Evolutionary conservation across 2,113 vertebrate genomes (phyloP).

Genomic region (Sander vitreus): DNA sequence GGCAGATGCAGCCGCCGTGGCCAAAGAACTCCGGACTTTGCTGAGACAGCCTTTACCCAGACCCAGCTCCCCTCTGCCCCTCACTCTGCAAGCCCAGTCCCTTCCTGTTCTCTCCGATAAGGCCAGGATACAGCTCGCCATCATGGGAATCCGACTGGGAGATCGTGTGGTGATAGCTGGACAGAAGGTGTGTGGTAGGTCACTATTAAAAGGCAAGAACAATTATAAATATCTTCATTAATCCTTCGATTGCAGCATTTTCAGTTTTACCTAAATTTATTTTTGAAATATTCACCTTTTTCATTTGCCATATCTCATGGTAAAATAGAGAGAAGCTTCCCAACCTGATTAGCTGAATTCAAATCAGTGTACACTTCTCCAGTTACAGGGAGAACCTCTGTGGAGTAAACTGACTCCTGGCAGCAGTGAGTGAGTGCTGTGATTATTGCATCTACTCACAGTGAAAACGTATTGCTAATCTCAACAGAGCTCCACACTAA

Average conservation of each 20-base stretch:
- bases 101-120: conserved; percentile 80
- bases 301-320: background rate
- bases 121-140: conserved; percentile 84
- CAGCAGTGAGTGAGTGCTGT: background rate
- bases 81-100: conserved; percentile 79
- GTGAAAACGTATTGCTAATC: background rate
- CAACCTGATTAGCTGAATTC: conserved; percentile 15
- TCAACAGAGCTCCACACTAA: background rate
- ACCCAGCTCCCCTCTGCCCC: conserved; percentile 80
- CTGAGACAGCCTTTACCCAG: conserved; percentile 88
- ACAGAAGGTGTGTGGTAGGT: conserved; percentile 90
- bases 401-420: background rate
- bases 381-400: background rate
- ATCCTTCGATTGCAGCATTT: background rate
- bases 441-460: background rate
- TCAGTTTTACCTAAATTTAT: background rate
- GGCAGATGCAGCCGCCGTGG: conserved; percentile 92
- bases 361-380: background rate
- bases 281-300: background rate
- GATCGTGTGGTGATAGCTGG: conserved; percentile 96
- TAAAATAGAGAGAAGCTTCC: conserved; percentile 10
- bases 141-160: conserved; percentile 90
- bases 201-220: conserved; percentile 2
- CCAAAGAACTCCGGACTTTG: conserved; percentile 91
- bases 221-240: background rate